A percentile compares a stretch with the other conserved stretches of the same genome.
Conservation (phyloP, 2,113 vertebrate genomes). For the Dicerorhinus sumatrensis region DNA sequence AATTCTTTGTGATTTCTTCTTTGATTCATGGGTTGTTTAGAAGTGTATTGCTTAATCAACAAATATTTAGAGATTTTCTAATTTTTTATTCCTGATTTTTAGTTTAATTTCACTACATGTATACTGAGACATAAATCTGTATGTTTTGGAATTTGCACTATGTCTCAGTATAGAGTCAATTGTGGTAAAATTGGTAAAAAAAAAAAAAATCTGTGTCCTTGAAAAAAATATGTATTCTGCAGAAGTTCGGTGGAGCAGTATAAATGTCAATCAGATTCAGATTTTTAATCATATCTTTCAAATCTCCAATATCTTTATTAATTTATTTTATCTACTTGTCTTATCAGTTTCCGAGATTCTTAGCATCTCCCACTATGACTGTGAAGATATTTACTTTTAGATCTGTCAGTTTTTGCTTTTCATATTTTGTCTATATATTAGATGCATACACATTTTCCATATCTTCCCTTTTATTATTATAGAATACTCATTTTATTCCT, state of each 20-base stretch:
- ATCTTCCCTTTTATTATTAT: background rate
- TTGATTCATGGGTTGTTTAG: background rate
- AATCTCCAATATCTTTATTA: background rate
- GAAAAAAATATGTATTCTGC: no score
- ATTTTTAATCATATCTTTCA: background rate
- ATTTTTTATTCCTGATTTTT: no score
- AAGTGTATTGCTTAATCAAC: no score
- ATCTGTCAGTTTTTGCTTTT: background rate
- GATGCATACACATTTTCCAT: background rate
- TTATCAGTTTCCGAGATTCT: background rate
- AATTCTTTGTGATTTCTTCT: background rate
- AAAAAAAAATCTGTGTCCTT: no score
- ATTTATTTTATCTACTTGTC: background rate
- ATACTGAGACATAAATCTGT: no score
- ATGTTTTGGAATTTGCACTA: no score
- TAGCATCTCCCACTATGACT: background rate
- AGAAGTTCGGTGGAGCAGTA: no score
- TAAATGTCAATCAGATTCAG: background rate
- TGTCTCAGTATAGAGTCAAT: no score
- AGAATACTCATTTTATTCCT: background rate
- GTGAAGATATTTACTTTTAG: background rate
- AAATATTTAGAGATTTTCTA: no score
- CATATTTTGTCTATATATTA: background rate
- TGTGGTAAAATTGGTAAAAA: no score
- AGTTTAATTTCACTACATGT: no score